Evolutionary conservation across 2,797 vertebrate genomes (phyloP), one percentile per base, ranked within the genome.

Genomic region (Macrochelys suwanniensis): DNA sequence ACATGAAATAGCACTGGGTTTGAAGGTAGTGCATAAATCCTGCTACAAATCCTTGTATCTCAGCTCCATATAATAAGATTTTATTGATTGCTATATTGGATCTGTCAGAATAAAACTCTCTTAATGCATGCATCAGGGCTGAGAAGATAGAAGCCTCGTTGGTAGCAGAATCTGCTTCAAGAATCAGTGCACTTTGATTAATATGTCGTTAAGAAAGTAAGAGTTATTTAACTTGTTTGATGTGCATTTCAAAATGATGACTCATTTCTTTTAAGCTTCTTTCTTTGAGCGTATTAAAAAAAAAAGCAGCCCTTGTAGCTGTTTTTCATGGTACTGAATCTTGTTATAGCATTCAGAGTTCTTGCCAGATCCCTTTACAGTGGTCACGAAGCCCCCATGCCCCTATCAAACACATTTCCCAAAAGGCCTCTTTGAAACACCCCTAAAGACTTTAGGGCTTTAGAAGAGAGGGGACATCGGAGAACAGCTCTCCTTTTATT

Each of bases 101-200:
- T 97, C 97, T 97, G 96, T 98, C 97, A 95, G 97, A 96, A 95
- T 97, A 97, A 97, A 97, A 97, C 96, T 96, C 96, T 77, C 93
- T 96, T 91, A 97, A 96, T 94, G 92, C 93, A 88, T 92, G 87
- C 89, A 65, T 94, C 95, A 85, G 96, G 96, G 91, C 94, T 84
- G 84, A 74, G 92, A 83, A 97, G 96, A 95, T 89, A 96, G 94
- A 97, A 80, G 45, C 88, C 89, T 94, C 90, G 88, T 79, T 95
- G 96, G 95, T 87, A 86, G 93, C 88, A 57, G 95, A 87, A 97
- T 94, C 93, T 83, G 93, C 91, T 94, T 96, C 65, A 68, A 49
- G 96, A 80, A 97, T 96, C 95, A 81, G 95, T 97, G 95, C 85
- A 7, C 92, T 97, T 97, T 97, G 97, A 97, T 97, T 96, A 97